These are phyloP conservation scores for Calycopis cecrops DNA, from an alignment of 1,140 invertebrate genomes.

Conservation along the genomic window DNA sequence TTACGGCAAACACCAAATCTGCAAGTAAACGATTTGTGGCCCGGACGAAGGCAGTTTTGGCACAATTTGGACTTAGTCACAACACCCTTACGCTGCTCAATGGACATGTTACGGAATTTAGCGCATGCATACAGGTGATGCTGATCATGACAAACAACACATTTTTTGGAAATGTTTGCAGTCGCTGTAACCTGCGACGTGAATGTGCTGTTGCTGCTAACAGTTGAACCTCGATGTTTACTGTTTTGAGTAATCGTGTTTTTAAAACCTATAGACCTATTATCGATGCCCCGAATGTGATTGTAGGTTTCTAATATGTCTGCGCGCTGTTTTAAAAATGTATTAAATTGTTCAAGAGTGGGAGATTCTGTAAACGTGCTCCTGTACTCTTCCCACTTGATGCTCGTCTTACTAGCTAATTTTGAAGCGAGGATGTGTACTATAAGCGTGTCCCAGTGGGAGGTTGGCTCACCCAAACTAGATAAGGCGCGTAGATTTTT, in stretches of 20 bases:
- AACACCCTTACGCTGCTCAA: not conserved
- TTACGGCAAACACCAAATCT: conserved; percentile 14
- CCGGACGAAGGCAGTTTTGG: conserved; percentile 20
- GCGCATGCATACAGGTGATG: not conserved
- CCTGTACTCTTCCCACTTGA: too few relatives aligned
- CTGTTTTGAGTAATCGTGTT: not conserved
- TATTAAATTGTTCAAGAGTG: too few relatives aligned
- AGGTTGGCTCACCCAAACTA: conserved; percentile 17
- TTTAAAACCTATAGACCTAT: conserved; percentile 11
- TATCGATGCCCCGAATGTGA: not conserved
- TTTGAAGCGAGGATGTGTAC: conserved; percentile 3
- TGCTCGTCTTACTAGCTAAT: too few relatives aligned
- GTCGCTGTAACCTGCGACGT: not conserved
- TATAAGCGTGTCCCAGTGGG: conserved; percentile 14
- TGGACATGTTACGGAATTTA: not conserved
- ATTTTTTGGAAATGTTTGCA: conserved; percentile 3
- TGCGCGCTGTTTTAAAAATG: too few relatives aligned
- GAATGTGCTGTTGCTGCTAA: not conserved
- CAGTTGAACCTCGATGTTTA: not conserved
- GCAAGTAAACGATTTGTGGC: conserved; percentile 15
- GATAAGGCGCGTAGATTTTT: too few relatives aligned
- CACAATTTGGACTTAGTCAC: conserved; percentile 1
- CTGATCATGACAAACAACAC: not conserved
- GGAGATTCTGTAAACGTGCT: too few relatives aligned
- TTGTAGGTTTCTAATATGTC: too few relatives aligned